Evolutionary conservation across 1,140 invertebrate species (phyloP).

Genomic region (Heliconius nattereri): DNA sequence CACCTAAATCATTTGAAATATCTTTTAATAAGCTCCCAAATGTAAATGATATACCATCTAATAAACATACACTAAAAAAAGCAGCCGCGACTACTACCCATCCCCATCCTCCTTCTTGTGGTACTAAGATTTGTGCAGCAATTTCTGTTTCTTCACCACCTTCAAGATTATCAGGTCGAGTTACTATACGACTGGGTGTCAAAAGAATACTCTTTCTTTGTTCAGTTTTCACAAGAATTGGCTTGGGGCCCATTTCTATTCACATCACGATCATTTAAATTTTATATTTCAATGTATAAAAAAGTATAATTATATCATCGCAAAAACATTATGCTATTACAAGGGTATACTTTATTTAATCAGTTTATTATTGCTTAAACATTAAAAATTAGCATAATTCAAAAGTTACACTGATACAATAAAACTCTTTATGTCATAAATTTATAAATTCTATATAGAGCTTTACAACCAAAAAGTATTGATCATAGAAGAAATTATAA

Average conservation of each 20-base stretch:
- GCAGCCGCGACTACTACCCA: conserved; percentile 66
- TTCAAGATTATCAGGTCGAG: conserved; percentile 57
- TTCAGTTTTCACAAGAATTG: conserved; percentile 51
- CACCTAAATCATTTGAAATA: conserved; percentile 57
- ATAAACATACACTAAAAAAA: conserved; percentile 60
- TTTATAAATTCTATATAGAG: not conserved
- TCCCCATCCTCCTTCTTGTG: conserved; percentile 70
- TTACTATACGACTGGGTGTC: conserved; percentile 55
- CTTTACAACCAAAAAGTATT: conserved; percentile 4
- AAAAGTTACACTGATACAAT: not conserved
- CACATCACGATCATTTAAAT: not conserved
- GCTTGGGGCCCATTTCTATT: conserved; percentile 47
- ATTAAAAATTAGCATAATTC: not conserved
- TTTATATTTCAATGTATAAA: not conserved
- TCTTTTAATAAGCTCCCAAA: conserved; percentile 67
- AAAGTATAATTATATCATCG: not conserved
- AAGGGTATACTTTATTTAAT: not conserved
- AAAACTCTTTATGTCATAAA: not conserved
- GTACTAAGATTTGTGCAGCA: conserved; percentile 67
- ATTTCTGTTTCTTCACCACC: conserved; percentile 73
- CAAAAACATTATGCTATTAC: not conserved
- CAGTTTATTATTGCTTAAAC: conserved; percentile 1
- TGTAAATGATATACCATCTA: conserved; percentile 68
- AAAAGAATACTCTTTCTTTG: conserved; percentile 50
- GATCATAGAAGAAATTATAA: not conserved